Conservation (phyloP, 2,888 invertebrate genomes). For the Acronicta aceris region DNA sequence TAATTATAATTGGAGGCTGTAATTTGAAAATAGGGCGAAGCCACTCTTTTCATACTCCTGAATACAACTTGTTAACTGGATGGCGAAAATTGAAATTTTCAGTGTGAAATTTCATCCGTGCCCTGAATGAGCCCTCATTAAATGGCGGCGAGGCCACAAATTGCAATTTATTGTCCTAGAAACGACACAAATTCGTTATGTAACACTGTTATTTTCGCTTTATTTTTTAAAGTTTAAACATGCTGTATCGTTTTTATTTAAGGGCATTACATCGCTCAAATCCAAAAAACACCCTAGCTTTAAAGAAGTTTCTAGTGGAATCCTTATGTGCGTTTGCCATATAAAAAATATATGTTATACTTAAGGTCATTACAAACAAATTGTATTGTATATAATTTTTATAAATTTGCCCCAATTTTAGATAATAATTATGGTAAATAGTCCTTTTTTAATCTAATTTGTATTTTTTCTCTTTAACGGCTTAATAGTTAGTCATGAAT, state of each 20-base stretch:
- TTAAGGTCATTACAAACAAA: too few species aligned
- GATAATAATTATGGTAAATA: too few species aligned
- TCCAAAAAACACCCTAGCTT: too few species aligned
- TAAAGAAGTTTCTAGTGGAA: too few species aligned
- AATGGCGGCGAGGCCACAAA: constrained; percentile 57
- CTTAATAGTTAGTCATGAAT: too few species aligned
- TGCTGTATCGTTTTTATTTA: constrained; percentile 21
- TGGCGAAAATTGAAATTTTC: constrained; percentile 69
- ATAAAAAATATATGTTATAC: too few species aligned
- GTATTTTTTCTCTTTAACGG: too few species aligned
- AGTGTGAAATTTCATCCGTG: constrained; percentile 59
- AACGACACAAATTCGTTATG: constrained; percentile 55
- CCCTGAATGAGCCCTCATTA: constrained; percentile 61
- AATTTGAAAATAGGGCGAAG: constrained; percentile 37
- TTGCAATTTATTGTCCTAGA: constrained; percentile 64
- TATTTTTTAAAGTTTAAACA: constrained; percentile 31
- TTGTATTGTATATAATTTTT: too few species aligned
- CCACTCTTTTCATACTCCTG: constrained; percentile 42
- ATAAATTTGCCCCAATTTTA: too few species aligned
- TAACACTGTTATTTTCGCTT: constrained; percentile 44
- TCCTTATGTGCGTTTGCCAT: too few species aligned
- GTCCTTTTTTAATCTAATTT: too few species aligned
- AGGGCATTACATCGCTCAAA: too few species aligned
- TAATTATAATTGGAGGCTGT: constrained; percentile 39
- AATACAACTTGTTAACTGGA: constrained; percentile 59